Base-by-base conservation (phyloP, 2,888 invertebrate species). In the Tenthredo distinguenda region DNA sequence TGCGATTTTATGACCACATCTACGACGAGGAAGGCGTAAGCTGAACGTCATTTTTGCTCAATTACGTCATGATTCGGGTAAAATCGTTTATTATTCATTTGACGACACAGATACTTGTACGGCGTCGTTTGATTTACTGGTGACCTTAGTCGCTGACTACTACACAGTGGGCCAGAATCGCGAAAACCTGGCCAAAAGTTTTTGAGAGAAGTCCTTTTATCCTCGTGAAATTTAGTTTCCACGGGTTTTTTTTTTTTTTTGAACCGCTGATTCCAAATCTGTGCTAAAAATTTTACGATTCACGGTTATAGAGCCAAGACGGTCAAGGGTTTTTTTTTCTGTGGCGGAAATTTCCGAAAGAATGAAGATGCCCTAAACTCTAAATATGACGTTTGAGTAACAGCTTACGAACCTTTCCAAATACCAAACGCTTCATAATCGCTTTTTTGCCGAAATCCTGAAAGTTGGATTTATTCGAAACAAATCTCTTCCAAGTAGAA, bases 51-150 rank as follows among this genome's bases (percentile, higher is more conserved):
- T 81, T 62, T 81, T 81, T 43, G 40, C 21, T 62, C 81, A 43
- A 81, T 81, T 81, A 37, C 81, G 81, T 81, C 81, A 81, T 62
- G 43, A 43, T 62, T 81, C 65, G 62, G 81, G 65, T 81, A 55
- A 43, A 37, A 81, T 65, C 81, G 43, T 81, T 81, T 81, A 62
- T 81, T 62, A 81, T 81, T 81, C 81, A 65, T 62, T 81, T 62
- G n/a, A 62, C 65, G 81, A 81, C 62, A 62, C 62, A 55, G 47
- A 55, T 34, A 34, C 77, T 77, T 55, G 15, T 18, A 77, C 55
- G 15, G 6, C 31, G 74, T 31, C 43, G 26, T 26, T 74, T 21
- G 26, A 26, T 74, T 40, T 47, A 21, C 12, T 21, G 43, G 12
- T 74, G 74, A 74, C 74, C 47, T 34, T 55, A 31, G 26, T 31